Conservation (phyloP, 2,113 vertebrate genomes). For the Arvicanthis niloticus region DNA sequence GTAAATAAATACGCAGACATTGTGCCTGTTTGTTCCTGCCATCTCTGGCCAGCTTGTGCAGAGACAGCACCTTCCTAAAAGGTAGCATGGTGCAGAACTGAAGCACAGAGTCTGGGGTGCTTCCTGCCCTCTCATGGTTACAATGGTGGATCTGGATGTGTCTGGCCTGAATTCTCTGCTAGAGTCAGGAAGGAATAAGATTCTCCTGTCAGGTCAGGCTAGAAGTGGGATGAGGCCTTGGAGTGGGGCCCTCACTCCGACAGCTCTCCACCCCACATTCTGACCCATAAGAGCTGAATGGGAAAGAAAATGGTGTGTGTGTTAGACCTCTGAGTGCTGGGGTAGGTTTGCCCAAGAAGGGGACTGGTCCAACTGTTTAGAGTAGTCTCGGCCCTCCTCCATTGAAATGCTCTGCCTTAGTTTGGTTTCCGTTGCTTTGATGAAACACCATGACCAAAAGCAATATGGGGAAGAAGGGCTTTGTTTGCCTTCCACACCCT, state of each 20-base stretch:
- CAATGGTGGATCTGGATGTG: not conserved
- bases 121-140: no score
- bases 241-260: not conserved
- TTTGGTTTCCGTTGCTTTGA: not conserved
- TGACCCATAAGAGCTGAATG: not conserved
- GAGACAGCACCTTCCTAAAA: not conserved
- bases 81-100: not conserved
- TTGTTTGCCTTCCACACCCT: not conserved
- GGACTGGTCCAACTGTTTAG: not conserved
- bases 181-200: not conserved
- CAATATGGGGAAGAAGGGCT: no score
- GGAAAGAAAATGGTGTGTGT: not conserved
- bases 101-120: not conserved
- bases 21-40: not conserved
- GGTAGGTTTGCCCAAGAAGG: not conserved
- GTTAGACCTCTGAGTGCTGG: not conserved
- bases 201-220: not conserved
- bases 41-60: not conserved
- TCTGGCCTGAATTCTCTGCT: not conserved
- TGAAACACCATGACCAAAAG: not conserved
- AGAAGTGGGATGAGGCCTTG: not conserved
- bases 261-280: not conserved
- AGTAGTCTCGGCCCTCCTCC: not conserved
- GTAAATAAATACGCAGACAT: not conserved
- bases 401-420: not conserved